Evolutionary conservation across 2,888 invertebrate genomes (phyloP).

Genomic region (Agrilus cyanescens): DNA sequence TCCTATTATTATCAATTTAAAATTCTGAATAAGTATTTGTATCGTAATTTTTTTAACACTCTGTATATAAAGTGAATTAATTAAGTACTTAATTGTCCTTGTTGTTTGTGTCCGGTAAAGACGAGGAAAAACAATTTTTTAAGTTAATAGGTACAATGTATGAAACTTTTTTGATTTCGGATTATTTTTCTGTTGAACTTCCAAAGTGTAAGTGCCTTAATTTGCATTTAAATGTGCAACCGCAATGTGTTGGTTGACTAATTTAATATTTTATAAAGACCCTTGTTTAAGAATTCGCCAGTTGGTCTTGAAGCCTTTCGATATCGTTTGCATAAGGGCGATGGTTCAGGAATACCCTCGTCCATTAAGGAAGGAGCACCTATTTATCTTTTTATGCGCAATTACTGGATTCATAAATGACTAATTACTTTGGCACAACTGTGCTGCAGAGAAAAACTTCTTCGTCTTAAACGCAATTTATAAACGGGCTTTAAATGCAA

Average conservation of each 20-base stretch:
- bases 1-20: too few species aligned
- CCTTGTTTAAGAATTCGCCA: conserved; percentile 23
- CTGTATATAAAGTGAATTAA: too few species aligned
- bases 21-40: too few species aligned
- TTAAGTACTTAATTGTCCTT: too few species aligned
- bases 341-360: conserved; percentile 19
- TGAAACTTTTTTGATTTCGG: too few species aligned
- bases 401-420: conserved; percentile 38
- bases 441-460: conserved; percentile 28
- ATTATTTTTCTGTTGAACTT: too few species aligned
- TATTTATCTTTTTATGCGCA: conserved; percentile 38
- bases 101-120: too few species aligned
- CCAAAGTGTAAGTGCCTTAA: conserved; percentile 17
- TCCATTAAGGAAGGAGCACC: conserved; percentile 32
- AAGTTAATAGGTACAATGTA: too few species aligned
- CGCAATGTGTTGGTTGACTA: conserved; percentile 27
- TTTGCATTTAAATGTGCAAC: conserved; percentile 31
- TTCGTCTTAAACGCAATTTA: conserved; percentile 29
- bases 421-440: conserved; percentile 34
- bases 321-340: conserved; percentile 21
- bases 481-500: conserved; percentile 24
- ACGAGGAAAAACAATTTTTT: too few species aligned
- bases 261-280: conserved; percentile 31
- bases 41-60: too few species aligned
- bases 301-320: conserved; percentile 18